phyloP scores from a whole-genome alignment of 2,888 invertebrate species.

The Fissipunctia ypsillon region DNA sequence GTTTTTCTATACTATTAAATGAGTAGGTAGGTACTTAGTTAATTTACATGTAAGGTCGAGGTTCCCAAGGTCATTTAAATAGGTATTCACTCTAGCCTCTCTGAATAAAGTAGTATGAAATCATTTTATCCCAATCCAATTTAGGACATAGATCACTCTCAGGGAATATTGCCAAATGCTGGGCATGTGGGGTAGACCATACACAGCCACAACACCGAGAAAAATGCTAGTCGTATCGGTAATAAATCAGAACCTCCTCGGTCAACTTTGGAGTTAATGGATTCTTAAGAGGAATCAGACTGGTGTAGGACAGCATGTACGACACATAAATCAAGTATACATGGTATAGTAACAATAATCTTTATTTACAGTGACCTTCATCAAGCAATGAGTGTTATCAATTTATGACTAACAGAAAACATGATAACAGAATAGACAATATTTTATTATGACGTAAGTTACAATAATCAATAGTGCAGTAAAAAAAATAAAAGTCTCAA shows the following conservation, averaged over 20 bases:
- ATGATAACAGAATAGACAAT: conserved; percentile 58
- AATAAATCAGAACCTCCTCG: background rate
- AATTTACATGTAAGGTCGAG: background rate
- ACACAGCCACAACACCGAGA: background rate
- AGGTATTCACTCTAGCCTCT: background rate
- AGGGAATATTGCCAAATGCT: background rate
- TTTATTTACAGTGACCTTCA: conserved; percentile 62
- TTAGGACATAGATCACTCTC: background rate
- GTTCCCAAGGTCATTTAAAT: conserved; percentile 1
- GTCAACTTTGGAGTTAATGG: background rate
- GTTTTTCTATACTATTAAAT: background rate
- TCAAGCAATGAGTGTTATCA: conserved; percentile 50
- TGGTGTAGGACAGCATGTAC: background rate
- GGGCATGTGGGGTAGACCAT: background rate
- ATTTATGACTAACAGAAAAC: conserved; percentile 47
- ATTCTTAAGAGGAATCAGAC: background rate
- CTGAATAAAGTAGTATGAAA: background rate
- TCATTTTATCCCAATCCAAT: background rate
- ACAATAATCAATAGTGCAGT: conserved; percentile 24
- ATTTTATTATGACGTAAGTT: conserved; percentile 38
- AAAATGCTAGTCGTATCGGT: background rate
- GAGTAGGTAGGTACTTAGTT: background rate
- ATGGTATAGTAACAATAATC: conserved; percentile 50
- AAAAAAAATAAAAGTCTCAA: conserved; percentile 53
- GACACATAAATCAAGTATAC: conserved; percentile 30